A percentile compares a stretch with the other conserved stretches of the same genome.
Evolutionary conservation across 2,888 invertebrate genomes (phyloP).

Genomic region (Cheilosia scutellata): DNA sequence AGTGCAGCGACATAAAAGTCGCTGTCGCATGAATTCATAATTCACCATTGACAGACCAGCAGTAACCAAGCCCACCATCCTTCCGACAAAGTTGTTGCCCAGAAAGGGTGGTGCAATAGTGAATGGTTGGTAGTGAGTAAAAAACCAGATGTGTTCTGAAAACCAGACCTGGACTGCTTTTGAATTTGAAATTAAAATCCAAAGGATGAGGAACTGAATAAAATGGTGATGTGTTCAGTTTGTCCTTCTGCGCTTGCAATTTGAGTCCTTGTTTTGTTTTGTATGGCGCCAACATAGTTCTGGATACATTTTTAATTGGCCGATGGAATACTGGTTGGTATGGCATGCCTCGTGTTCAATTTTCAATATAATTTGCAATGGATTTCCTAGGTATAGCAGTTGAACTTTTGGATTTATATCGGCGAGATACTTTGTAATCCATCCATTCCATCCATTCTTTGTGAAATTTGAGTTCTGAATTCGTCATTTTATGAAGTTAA

Average conservation of each 20-base stretch:
- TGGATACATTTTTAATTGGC: constrained; percentile 53
- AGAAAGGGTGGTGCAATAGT: neutral
- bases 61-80: constrained; percentile 12
- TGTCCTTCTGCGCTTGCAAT: constrained; percentile 1
- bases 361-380: no score
- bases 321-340: constrained; percentile 1
- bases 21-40: constrained; percentile 39
- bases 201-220: constrained; percentile 15
- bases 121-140: no score
- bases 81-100: neutral
- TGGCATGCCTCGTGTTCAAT: neutral
- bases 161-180: constrained; percentile 23
- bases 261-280: constrained; percentile 1
- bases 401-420: no score
- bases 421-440: no score
- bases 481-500: no score
- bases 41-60: constrained; percentile 35
- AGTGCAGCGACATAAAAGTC: constrained; percentile 29
- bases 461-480: no score
- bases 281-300: constrained; percentile 4
- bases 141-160: constrained; percentile 12
- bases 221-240: neutral
- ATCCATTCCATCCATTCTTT: no score
- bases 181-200: constrained; percentile 43
- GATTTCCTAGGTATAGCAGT: no score